Percentiles rank a stretch among this genome's conserved stretches.
phyloP scores from a whole-genome alignment of 2,888 invertebrate species.

The Capitulum mitella region DNA sequence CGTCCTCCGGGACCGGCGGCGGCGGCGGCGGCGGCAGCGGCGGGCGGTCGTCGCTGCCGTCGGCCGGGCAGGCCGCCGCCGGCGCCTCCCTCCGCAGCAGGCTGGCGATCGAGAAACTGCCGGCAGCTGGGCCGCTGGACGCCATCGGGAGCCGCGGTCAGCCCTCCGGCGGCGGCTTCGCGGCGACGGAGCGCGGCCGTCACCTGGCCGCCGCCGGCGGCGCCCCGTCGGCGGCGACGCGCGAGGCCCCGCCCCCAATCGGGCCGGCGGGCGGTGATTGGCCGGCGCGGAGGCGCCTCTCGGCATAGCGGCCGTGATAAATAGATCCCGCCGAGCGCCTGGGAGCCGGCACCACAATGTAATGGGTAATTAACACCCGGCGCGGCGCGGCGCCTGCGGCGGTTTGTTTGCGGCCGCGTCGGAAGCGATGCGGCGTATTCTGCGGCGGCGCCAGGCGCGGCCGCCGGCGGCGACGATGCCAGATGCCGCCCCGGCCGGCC shows the following conservation, averaged over 20 bases:
- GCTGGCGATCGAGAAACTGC: background rate
- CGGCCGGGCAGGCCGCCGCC: background rate
- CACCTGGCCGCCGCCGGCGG: background rate
- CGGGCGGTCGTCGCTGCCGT: background rate
- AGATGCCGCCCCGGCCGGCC: background rate
- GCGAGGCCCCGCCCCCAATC: background rate
- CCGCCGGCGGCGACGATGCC: background rate
- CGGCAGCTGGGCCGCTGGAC: background rate
- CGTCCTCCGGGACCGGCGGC: background rate
- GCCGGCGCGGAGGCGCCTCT: background rate
- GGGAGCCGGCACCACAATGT: background rate
- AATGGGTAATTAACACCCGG: constrained; percentile 12
- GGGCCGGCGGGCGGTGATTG: background rate
- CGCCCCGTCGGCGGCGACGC: background rate
- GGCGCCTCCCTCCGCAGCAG: background rate
- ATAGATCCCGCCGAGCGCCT: background rate
- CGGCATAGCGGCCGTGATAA: background rate
- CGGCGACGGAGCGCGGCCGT: background rate
- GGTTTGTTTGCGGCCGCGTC: background rate
- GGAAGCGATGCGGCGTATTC: background rate
- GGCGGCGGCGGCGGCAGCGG: background rate
- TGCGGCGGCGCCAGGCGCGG: background rate
- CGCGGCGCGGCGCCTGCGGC: background rate
- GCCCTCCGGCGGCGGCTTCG: too few species aligned
- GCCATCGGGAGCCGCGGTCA: background rate